Percentiles rank a stretch among this genome's conserved stretches.
Evolutionary conservation across 2,888 invertebrate species (phyloP).

Genomic region (Lasioglossum morio): DNA sequence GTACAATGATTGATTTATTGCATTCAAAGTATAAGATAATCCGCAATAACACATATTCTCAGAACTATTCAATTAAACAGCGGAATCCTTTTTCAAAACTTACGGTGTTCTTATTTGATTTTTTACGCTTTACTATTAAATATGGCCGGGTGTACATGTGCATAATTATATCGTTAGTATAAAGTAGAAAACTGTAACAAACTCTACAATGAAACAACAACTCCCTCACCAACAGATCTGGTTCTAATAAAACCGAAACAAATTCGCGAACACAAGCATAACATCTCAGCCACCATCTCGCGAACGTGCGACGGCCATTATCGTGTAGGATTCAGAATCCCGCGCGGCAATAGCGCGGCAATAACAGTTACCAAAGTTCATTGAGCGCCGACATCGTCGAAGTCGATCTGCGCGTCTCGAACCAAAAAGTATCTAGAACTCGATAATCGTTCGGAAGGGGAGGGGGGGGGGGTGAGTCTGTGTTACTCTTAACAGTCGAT

Average conservation of each 20-base stretch:
- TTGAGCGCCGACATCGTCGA: background rate
- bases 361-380: background rate
- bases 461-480: background rate
- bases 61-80: no score
- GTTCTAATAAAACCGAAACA: background rate
- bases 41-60: no score
- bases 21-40: no score
- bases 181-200: background rate
- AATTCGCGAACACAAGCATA: background rate
- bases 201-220: background rate
- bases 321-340: background rate
- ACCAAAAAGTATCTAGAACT: background rate
- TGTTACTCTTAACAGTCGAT: constrained; percentile 4
- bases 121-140: no score
- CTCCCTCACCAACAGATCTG: background rate
- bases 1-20: no score
- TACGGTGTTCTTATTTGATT: no score
- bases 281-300: background rate
- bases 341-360: background rate
- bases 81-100: no score
- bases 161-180: no score
- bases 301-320: background rate
- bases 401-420: background rate
- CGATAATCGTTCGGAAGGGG: constrained; percentile 12
- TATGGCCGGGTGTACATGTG: no score